Evolutionary conservation across 2,888 invertebrate genomes (phyloP).

Genomic region (Nasonovia ribisnigri): DNA sequence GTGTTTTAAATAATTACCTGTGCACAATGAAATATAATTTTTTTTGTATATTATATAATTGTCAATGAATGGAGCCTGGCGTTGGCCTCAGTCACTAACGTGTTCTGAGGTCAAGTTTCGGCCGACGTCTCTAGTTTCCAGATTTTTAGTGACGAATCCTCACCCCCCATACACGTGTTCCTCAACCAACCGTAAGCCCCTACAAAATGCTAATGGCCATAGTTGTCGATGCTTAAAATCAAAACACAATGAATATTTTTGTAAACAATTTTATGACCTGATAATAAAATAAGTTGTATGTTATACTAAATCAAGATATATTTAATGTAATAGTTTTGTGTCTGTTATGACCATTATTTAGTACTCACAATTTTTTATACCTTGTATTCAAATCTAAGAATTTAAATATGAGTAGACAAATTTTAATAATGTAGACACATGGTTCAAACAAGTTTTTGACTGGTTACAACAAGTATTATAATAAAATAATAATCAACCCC

Average conservation of each 20-base stretch:
- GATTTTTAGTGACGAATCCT: too few relatives aligned
- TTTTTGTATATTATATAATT: slow-evolving; percentile 26
- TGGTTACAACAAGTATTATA: too few relatives aligned
- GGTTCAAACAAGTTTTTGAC: not conserved
- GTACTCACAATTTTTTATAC: not conserved
- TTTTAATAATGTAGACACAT: not conserved
- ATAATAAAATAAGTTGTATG: slow-evolving; percentile 39
- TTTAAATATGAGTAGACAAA: not conserved
- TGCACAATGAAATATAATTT: slow-evolving; percentile 15
- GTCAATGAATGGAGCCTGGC: too few relatives aligned
- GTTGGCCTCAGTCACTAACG: too few relatives aligned
- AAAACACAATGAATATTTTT: slow-evolving; percentile 32
- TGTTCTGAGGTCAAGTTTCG: too few relatives aligned
- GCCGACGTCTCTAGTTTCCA: too few relatives aligned
- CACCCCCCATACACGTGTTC: too few relatives aligned
- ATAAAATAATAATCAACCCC: too few relatives aligned
- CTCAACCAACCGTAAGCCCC: too few relatives aligned
- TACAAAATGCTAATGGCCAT: too few relatives aligned
- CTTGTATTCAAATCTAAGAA: not conserved
- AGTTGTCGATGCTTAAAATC: too few relatives aligned
- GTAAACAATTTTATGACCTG: slow-evolving; percentile 8
- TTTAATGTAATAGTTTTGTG: not conserved
- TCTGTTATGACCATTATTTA: not conserved
- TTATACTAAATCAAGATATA: not conserved
- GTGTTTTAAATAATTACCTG: not conserved